A percentile compares a stretch with the other conserved stretches of the same genome.
Conservation (phyloP, 2,113 vertebrate species). For the Procapra przewalskii region DNA sequence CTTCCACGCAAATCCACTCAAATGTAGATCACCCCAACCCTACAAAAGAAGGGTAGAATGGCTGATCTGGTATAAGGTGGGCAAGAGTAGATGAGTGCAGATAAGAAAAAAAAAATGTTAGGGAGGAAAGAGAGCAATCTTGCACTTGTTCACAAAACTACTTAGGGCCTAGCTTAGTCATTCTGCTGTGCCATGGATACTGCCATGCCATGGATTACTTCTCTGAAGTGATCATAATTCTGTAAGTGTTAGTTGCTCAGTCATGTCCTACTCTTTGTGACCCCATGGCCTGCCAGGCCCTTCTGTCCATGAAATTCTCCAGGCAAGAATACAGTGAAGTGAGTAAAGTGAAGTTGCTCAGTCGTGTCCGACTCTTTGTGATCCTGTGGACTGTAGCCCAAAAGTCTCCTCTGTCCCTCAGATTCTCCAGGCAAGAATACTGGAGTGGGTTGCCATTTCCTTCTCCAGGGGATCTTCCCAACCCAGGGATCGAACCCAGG, state of each 20-base stretch:
- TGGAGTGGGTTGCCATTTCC: background rate
- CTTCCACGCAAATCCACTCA: background rate
- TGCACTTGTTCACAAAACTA: background rate
- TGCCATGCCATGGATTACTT: background rate
- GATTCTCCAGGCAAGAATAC: background rate
- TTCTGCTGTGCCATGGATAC: background rate
- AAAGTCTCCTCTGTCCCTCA: background rate
- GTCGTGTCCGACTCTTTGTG: no score
- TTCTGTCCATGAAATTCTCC: no score
- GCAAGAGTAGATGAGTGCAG: fast-evolving
- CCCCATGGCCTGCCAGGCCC: background rate
- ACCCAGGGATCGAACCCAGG: background rate
- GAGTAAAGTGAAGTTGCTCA: no score
- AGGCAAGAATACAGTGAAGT: no score
- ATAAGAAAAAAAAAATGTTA: background rate
- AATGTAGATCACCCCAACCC: background rate
- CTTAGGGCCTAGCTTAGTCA: background rate
- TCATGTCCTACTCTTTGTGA: background rate
- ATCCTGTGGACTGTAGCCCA: background rate
- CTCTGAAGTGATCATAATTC: background rate
- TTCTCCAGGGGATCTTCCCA: background rate
- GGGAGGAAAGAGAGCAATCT: background rate
- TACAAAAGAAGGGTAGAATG: background rate
- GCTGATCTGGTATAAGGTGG: background rate
- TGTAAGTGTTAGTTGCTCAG: background rate